phyloP scores from a whole-genome alignment of 1,140 invertebrate genomes.

The Camponotus floridanus region DNA sequence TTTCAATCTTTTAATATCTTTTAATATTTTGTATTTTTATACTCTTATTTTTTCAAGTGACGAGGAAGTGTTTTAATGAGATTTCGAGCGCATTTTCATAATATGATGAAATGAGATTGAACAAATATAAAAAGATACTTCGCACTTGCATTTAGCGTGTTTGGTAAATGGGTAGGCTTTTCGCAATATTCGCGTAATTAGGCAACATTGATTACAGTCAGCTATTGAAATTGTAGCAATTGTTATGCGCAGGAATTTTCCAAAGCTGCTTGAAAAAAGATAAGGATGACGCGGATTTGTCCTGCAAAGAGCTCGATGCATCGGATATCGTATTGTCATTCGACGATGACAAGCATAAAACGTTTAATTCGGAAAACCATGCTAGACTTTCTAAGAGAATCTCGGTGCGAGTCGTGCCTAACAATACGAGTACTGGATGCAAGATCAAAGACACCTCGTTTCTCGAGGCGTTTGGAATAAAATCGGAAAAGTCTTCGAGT shows the following conservation, averaged over 20 bases:
- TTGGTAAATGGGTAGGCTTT: conserved; percentile 73
- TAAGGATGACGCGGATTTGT: conserved; percentile 62
- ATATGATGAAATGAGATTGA: conserved; percentile 40
- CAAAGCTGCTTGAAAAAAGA: conserved; percentile 70
- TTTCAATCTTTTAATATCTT: conserved; percentile 1
- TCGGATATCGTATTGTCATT: conserved; percentile 30
- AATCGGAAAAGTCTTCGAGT: conserved; percentile 39
- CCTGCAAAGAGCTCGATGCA: conserved; percentile 7
- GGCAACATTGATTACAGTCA: background rate
- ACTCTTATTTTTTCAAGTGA: background rate
- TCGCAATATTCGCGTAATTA: conserved; percentile 20
- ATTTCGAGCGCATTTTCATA: conserved; percentile 32
- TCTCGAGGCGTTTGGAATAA: conserved; percentile 79
- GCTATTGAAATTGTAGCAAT: conserved; percentile 28
- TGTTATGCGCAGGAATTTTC: conserved; percentile 63
- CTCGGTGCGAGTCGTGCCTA: conserved; percentile 80
- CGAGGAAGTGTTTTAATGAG: background rate
- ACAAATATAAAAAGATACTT: conserved; percentile 6
- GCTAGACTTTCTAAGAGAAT: conserved; percentile 67
- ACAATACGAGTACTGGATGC: conserved; percentile 66
- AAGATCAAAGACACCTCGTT: conserved; percentile 74
- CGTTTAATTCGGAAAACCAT: conserved; percentile 36
- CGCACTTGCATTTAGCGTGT: background rate
- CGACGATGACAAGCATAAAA: background rate
- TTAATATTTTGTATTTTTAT: background rate